A percentile compares a stretch with the other conserved stretches of the same genome.
These are phyloP conservation scores for Pseudomyrmex pallidus DNA, from an alignment of 1,140 invertebrate genomes.

Conservation along the genomic window DNA sequence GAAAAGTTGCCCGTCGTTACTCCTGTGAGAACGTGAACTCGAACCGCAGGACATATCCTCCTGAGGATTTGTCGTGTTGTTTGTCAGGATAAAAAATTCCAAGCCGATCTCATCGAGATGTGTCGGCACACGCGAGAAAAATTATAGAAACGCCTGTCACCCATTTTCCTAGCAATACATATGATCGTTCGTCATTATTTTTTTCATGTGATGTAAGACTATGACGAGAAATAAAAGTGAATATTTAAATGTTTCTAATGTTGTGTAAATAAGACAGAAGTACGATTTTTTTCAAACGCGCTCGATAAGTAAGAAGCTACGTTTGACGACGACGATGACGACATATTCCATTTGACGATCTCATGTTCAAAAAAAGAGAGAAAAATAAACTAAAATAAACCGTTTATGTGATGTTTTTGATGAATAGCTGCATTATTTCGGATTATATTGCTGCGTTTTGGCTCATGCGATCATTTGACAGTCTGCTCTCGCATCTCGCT, in stretches of 20 bases:
- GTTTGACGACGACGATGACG: not conserved
- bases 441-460: not conserved
- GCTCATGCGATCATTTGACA: not conserved
- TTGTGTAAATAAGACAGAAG: slow-evolving; percentile 77
- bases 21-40: not conserved
- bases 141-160: slow-evolving; percentile 5
- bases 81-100: not conserved
- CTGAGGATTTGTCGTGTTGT: not conserved
- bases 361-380: slow-evolving; percentile 67
- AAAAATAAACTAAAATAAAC: slow-evolving; percentile 70
- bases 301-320: slow-evolving; percentile 49
- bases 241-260: slow-evolving; percentile 80
- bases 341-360: slow-evolving; percentile 63
- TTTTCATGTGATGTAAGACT: slow-evolving; percentile 70
- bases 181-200: slow-evolving; percentile 75
- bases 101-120: not conserved
- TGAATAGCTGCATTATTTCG: slow-evolving; percentile 57
- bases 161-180: slow-evolving; percentile 70
- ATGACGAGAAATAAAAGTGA: slow-evolving; percentile 62
- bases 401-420: slow-evolving; percentile 71
- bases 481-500: not conserved
- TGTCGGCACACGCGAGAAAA: not conserved
- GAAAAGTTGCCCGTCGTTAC: not conserved
- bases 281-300: slow-evolving; percentile 68
- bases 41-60: not conserved